Conservation (phyloP, 2,113 vertebrate species). For the Nibea albiflora region DNA sequence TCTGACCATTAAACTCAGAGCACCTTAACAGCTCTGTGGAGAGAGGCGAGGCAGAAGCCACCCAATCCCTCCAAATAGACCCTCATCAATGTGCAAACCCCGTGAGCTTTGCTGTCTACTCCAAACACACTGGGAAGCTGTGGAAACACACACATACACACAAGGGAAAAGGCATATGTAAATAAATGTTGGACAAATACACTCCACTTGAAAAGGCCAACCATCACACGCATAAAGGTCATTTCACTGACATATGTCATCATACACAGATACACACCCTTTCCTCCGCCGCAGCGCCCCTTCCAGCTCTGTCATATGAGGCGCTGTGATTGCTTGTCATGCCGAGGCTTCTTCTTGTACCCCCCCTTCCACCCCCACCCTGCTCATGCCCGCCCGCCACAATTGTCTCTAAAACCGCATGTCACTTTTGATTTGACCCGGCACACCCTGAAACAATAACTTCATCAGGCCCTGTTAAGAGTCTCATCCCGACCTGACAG, state of each 20-base stretch:
- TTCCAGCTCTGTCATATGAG: constrained; percentile 66
- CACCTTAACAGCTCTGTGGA: constrained; percentile 56
- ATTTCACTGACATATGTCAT: constrained; percentile 67
- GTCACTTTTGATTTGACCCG: constrained; percentile 80
- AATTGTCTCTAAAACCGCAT: constrained; percentile 72
- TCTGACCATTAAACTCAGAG: constrained; percentile 54
- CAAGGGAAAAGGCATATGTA: constrained; percentile 36
- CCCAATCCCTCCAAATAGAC: constrained; percentile 45
- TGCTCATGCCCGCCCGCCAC: constrained; percentile 13
- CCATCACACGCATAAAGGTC: constrained; percentile 68
- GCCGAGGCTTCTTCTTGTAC: constrained; percentile 32
- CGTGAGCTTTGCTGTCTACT: constrained; percentile 8
- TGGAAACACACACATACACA: background rate
- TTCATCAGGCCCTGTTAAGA: constrained; percentile 76
- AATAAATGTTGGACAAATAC: constrained; percentile 48
- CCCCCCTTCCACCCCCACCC: background rate
- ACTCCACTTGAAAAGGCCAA: constrained; percentile 66
- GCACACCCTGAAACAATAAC: constrained; percentile 78
- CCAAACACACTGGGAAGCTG: constrained; percentile 22
- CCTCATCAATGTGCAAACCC: constrained; percentile 58
- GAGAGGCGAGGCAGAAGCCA: constrained; percentile 19
- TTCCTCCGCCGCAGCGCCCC: constrained; percentile 21
- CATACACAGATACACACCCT: constrained; percentile 28
- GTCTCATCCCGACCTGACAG: constrained; percentile 69
- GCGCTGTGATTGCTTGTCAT: constrained; percentile 68